Base-by-base conservation (phyloP, 2,113 vertebrate genomes). In the Macquaria ambigua region DNA sequence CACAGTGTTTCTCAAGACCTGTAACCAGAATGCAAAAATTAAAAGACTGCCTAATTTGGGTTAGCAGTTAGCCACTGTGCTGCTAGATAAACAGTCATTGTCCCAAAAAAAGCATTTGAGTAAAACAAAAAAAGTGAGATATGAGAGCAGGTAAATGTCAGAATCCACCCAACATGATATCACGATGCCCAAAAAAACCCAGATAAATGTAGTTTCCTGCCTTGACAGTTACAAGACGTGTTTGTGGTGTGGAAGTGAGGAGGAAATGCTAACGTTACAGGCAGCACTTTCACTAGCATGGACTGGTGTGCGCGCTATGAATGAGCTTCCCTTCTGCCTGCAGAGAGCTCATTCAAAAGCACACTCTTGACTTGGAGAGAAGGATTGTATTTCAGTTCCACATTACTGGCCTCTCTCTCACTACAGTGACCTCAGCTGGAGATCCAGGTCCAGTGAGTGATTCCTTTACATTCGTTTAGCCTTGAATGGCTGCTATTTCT, bases 371-470 rank as follows among this genome's bases (percentile, higher is more conserved):
- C 85, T 71, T 43, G 23, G 59, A 80, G 25, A 34, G 58, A 89
- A 62, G 67, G 81, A 88, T 88, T 86, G 77, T 66, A 15, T 90
- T 90, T 90, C 83, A 86, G 15, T 70, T 85, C 74, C 70, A 64
- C 77, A 74, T 56, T 56, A 70, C 75, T 83, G 12, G 52, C 55
- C 66, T 77, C 62, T 83, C 62, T 73, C 48, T 85, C 82, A 23
- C 53, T 50, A 4, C 52, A 9, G 10, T 80, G 77, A 79, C 85
- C 31, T 87, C 84, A 64, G 62, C 67, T 46, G 61, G 52, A 79
- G 46, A 63, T 50, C 61, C 64, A 34, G 69, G 43, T 81, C 77
- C 28, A 8, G 43, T 34, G 55, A 79, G 43, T 18, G 20, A 67
- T 53, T 62, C 16, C 59, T 81, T 62, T 77, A 74, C 48, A 75